phyloP scores from a whole-genome alignment of 2,113 vertebrate species.

The Pangasianodon hypophthalmus region DNA sequence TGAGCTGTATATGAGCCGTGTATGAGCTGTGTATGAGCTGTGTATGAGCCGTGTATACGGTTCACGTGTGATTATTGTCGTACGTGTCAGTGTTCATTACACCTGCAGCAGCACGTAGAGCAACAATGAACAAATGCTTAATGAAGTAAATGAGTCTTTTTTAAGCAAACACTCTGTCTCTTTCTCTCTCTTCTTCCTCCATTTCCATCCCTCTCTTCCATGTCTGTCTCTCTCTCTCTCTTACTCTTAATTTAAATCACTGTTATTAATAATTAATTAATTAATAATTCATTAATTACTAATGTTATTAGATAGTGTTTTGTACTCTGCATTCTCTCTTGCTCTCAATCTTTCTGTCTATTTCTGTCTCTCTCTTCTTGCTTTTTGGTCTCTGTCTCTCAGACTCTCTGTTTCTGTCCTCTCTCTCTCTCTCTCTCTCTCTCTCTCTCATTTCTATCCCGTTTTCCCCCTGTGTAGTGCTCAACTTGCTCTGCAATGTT shows the following conservation, averaged over 20 bases:
- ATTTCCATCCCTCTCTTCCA: not conserved
- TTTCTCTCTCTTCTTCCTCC: not conserved
- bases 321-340: not conserved
- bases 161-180: not conserved
- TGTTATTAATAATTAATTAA: not conserved
- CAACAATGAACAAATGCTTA: too few species aligned
- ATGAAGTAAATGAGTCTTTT: too few species aligned
- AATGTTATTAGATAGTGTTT: not conserved
- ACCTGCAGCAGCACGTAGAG: not conserved
- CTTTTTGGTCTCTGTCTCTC: not conserved
- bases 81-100: not conserved
- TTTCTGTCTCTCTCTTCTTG: not conserved
- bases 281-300: not conserved
- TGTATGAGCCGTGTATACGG: not conserved
- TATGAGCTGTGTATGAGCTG: not conserved
- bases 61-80: too few species aligned
- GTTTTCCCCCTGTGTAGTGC: not conserved
- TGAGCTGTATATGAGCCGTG: not conserved
- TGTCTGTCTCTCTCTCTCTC: not conserved
- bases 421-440: not conserved
- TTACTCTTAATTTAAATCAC: not conserved
- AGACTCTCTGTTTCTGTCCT: not conserved
- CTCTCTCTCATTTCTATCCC: not conserved
- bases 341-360: not conserved
- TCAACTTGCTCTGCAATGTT: conserved; percentile 31